These are phyloP conservation scores for Pangasius djambal DNA, from an alignment of 2,797 vertebrate genomes.

Conservation along the genomic window DNA sequence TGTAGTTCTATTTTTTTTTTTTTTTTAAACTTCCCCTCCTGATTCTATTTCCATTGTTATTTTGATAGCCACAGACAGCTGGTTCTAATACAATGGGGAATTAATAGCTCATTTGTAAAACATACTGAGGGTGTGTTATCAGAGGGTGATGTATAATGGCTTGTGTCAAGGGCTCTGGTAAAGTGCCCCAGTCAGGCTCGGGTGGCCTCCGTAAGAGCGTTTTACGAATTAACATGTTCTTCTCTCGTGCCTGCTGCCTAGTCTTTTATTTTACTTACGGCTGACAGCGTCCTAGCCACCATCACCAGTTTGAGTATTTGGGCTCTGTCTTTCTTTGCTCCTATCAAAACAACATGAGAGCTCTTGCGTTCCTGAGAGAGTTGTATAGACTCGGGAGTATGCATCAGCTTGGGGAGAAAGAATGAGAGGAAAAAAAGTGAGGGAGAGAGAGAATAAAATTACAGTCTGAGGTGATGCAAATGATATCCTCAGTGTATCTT, in stretches of 20 bases:
- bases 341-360: conserved; percentile 89
- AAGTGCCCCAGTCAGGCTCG: conserved; percentile 72
- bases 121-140: conserved; percentile 82
- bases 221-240: conserved; percentile 77
- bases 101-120: conserved; percentile 83
- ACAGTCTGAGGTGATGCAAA: conserved; percentile 93
- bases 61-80: conserved; percentile 87
- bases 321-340: conserved; percentile 84
- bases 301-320: conserved; percentile 80
- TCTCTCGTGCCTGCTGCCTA: conserved; percentile 75
- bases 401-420: conserved; percentile 76
- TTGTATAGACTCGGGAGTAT: conserved; percentile 87
- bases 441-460: conserved; percentile 80
- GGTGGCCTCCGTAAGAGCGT: conserved; percentile 79
- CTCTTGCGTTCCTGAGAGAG: conserved; percentile 84
- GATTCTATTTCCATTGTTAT: conserved; percentile 78
- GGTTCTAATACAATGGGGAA: conserved; percentile 86
- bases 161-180: conserved; percentile 69
- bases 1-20: conserved; percentile 84
- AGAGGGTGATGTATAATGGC: conserved; percentile 76
- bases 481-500: conserved; percentile 94
- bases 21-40: conserved; percentile 42
- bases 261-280: conserved; percentile 85
- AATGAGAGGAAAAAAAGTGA: conserved; percentile 74
- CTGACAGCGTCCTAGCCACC: conserved; percentile 81